Base-by-base conservation (phyloP, 2,888 invertebrate genomes). In the Sclerodermus sp. region DNA sequence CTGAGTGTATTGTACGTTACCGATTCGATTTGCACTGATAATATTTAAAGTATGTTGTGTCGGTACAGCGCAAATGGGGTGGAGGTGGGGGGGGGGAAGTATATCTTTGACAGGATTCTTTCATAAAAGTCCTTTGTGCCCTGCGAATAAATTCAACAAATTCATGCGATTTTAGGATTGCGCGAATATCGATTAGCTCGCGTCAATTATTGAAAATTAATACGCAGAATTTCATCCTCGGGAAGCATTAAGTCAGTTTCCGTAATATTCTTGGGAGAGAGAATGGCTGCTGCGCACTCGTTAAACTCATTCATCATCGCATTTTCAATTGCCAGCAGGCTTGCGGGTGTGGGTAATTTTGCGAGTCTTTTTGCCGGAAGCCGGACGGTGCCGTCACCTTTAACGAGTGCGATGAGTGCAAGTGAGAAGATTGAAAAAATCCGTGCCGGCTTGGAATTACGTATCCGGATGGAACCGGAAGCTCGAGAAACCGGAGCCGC, bases 381-480 rank as follows among this genome's bases (percentile, higher is more conserved):
- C 10, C 34, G 12, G 13, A 34, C 12, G 34, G 47, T 49, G 31
- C 50, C 52, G 49, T 52, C 54, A 40, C 45, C 52, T 53, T 55
- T 60, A 60, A 60, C 47, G 50, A 54, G 49, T 37, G 49, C 40
- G 39, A 45, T 38, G 18, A 16, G 32, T 32, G 43, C 29, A 49
- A 17, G 8, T 10, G 42, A 29, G 15, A 40, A 46, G 45, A 49
- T 54, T 54, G 49, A 46, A 57, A 49, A 54, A 53, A 47, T 41
- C 16, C 38, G 14, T 1, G 6, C 17, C 14, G 15, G 40, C 12
- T 23, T 13, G 9, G 34, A 45, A 14, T 14, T 15, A 15, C 30
- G 23, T 42, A 51, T 42, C 47, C 34, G 34, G 6, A 16, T 8
- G 40, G 34, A 23, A 39, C 37, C 48, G 49, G 53, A 53, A 45